Evolutionary conservation across 2,113 vertebrate genomes (phyloP).

Genomic region (Scortum barcoo): DNA sequence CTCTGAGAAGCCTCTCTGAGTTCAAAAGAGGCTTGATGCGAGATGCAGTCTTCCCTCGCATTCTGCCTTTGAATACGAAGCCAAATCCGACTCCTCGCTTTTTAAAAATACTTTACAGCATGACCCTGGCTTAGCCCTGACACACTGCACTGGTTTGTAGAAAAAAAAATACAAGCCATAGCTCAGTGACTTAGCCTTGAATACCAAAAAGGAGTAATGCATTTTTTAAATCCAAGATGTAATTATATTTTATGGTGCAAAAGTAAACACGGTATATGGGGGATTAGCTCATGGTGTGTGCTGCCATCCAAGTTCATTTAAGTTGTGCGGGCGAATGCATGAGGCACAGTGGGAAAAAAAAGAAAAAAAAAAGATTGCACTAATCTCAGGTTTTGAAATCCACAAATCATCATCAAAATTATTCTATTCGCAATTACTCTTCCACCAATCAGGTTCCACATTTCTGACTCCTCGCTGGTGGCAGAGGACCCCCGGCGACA

Average conservation of each 20-base stretch:
- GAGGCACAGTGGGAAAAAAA: background rate
- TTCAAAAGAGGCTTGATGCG: conserved; percentile 62
- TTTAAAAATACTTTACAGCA: conserved; percentile 78
- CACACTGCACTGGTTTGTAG: conserved; percentile 65
- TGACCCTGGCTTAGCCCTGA: conserved; percentile 69
- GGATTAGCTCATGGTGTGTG: conserved; percentile 59
- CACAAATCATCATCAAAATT: conserved; percentile 40
- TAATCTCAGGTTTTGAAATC: conserved; percentile 54
- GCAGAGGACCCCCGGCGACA: background rate
- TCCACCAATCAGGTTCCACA: conserved; percentile 48
- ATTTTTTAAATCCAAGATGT: conserved; percentile 64
- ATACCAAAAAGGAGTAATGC: conserved; percentile 47
- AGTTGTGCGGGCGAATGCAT: conserved; percentile 36
- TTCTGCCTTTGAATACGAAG: conserved; percentile 64
- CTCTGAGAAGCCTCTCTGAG: conserved; percentile 36
- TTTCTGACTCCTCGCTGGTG: conserved; percentile 1
- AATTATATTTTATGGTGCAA: conserved; percentile 75
- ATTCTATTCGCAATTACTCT: conserved; percentile 50
- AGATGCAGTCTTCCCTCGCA: conserved; percentile 48
- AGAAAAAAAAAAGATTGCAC: conserved; percentile 10
- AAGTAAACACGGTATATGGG: conserved; percentile 59
- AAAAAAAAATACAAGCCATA: conserved; percentile 42
- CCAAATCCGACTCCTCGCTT: conserved; percentile 64
- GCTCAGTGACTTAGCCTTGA: conserved; percentile 55
- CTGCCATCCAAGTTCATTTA: conserved; percentile 46